A percentile compares a stretch with the other conserved stretches of the same genome.
Evolutionary conservation across 2,888 invertebrate genomes (phyloP).

Genomic region (Mantis religiosa): DNA sequence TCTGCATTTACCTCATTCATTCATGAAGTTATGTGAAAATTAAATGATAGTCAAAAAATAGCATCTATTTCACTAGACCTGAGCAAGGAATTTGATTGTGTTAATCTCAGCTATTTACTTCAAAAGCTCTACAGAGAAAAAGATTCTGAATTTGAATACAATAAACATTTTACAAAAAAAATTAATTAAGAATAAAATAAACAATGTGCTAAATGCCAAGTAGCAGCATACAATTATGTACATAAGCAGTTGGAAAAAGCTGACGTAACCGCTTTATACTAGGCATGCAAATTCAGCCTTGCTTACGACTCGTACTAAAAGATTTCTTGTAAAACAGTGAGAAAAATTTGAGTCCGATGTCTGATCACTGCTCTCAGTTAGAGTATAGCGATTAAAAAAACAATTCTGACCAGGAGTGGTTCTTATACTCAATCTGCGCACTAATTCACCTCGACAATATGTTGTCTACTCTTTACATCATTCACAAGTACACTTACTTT

Average conservation of each 20-base stretch:
- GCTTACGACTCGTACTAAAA: constrained; percentile 16
- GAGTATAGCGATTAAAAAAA: constrained; percentile 2
- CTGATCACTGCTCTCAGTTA: constrained; percentile 7
- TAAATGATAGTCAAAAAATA: no score
- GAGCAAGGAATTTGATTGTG: no score
- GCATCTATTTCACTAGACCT: no score
- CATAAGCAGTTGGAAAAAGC: constrained; percentile 28
- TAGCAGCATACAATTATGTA: constrained; percentile 32
- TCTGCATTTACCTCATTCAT: no score
- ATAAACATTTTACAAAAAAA: constrained; percentile 30
- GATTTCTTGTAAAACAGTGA: constrained; percentile 15
- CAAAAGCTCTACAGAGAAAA: constrained; percentile 34
- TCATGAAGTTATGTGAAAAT: no score
- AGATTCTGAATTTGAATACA: constrained; percentile 33
- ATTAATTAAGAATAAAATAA: constrained; percentile 28
- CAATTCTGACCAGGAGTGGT: background rate
- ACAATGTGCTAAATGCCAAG: constrained; percentile 31
- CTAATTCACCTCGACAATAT: constrained; percentile 4
- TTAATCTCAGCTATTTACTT: constrained; percentile 34
- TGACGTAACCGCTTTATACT: constrained; percentile 15
- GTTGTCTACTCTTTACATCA: background rate
- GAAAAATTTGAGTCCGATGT: constrained; percentile 2
- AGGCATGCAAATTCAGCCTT: constrained; percentile 28
- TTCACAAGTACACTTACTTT: constrained; percentile 28
- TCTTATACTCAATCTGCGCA: background rate